phyloP scores from a whole-genome alignment of 2,888 invertebrate genomes.

The Dinocampus coccinellae region DNA sequence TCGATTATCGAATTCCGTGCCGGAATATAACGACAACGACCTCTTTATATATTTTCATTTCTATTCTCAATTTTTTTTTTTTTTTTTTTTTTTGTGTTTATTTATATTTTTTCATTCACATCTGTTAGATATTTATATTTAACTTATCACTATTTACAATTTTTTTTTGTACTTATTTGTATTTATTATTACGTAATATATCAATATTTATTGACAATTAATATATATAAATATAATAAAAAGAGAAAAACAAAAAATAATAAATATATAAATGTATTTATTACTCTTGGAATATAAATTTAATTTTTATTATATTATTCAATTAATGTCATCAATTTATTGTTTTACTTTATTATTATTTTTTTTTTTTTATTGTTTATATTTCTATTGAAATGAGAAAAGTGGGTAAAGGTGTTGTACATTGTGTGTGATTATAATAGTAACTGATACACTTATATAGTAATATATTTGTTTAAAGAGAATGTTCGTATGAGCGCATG shows the following conservation, averaged over 20 bases:
- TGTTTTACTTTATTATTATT: no score
- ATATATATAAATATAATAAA: no score
- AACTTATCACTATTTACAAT: no score
- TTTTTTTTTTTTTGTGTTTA: constrained; percentile 8
- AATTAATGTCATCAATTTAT: no score
- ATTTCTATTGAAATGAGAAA: not conserved
- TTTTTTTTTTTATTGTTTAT: not conserved
- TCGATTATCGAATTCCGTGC: constrained; percentile 47
- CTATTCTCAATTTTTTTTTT: constrained; percentile 5
- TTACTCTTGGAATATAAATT: no score
- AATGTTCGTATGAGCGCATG: constrained; percentile 58
- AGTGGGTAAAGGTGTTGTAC: not conserved
- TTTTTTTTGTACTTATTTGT: no score
- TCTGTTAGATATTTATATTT: not conserved
- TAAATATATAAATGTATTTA: no score
- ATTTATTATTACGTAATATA: no score
- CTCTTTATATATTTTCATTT: constrained; percentile 34
- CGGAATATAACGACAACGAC: constrained; percentile 41
- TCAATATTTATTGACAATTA: no score
- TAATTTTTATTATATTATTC: no score
- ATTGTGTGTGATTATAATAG: not conserved
- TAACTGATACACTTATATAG: not conserved
- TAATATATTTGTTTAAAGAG: constrained; percentile 59
- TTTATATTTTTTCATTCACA: not conserved
- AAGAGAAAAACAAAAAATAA: no score